Evolutionary conservation across 2,797 vertebrate genomes (phyloP), one percentile per base, ranked within the genome.

Genomic region (Labroides dimidiatus): DNA sequence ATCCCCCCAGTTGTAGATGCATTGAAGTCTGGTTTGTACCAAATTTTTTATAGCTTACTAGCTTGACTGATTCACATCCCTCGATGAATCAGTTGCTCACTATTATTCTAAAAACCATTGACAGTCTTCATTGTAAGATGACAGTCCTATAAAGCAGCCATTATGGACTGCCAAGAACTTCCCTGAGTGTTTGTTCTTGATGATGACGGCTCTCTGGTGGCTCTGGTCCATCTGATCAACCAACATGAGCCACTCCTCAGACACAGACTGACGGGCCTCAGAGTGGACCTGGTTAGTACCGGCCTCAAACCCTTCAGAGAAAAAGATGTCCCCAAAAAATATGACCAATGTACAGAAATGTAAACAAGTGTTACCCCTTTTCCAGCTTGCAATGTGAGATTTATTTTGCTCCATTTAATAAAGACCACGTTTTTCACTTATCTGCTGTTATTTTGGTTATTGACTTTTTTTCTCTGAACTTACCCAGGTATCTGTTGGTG

Each of bases 201-300:
- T 72, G 70, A 89, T 10, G 24, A 86, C 59, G 0, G 86, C 87
- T 76, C 84, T 86, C 52, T n/a, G 56, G 1, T 55, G 57, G 62
- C 81, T 87, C n/a, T 63, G 75, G 78, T 90, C 75, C 0, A 41
- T 84, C 70, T 75, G 49, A 21, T 89, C 89, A 72, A 74, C 82
- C 65, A 89, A 12, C 53, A 89, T 77, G 44, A 84, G 76, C 87
- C 89, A 89, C 78, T 90, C 84, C 17, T 87, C 83, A 11, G 37
- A 62, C 16, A 16, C 49, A 1, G 77, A 77, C 2, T 65, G 78
- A 1, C 56, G 36, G 17, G 13, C 47, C 44, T 64, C 66, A 6
- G 72, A 80, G 71, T 81, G 45, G 44, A 87, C 62, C 27, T 53
- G 52, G 33, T 86, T 64, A 27, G 33, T 41, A 13, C 3, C 41